phyloP scores from a whole-genome alignment of 1,140 invertebrate genomes.

The Psix sp. region DNA sequence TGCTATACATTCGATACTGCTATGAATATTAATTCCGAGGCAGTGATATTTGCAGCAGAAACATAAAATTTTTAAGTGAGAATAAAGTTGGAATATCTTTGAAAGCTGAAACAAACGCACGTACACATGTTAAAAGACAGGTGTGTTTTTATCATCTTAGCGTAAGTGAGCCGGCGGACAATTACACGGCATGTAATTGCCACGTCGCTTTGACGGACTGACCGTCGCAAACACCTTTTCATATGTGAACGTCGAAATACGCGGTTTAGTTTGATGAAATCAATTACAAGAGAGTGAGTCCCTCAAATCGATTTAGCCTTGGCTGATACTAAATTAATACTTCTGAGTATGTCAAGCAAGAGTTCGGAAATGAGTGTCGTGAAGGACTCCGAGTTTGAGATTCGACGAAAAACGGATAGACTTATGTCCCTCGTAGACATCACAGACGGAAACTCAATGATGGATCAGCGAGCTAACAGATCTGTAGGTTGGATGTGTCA shows the following conservation, averaged over 20 bases:
- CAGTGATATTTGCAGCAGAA: no score
- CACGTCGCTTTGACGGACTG: conserved; percentile 33
- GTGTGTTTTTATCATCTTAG: conserved; percentile 32
- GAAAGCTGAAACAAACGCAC: conserved; percentile 18
- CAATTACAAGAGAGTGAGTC: no score
- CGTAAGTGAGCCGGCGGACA: conserved; percentile 20
- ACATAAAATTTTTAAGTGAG: no score
- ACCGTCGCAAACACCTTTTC: conserved; percentile 1
- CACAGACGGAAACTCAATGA: conserved; percentile 28
- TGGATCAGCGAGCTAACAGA: conserved; percentile 29
- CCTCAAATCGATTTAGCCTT: no score
- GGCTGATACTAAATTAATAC: not conserved
- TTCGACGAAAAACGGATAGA: conserved; percentile 68
- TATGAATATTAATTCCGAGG: no score
- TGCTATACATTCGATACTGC: no score
- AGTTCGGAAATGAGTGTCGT: conserved; percentile 37
- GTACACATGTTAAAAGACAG: not conserved
- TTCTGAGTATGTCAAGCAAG: conserved; percentile 8
- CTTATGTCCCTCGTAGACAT: conserved; percentile 73
- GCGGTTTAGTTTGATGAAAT: no score
- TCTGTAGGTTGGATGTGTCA: no score
- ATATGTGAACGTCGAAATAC: no score
- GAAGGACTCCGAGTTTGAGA: conserved; percentile 67
- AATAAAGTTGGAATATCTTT: no score
- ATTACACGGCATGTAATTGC: conserved; percentile 24